phyloP scores from a whole-genome alignment of 2,113 vertebrate species.

The Euleptes europaea region DNA sequence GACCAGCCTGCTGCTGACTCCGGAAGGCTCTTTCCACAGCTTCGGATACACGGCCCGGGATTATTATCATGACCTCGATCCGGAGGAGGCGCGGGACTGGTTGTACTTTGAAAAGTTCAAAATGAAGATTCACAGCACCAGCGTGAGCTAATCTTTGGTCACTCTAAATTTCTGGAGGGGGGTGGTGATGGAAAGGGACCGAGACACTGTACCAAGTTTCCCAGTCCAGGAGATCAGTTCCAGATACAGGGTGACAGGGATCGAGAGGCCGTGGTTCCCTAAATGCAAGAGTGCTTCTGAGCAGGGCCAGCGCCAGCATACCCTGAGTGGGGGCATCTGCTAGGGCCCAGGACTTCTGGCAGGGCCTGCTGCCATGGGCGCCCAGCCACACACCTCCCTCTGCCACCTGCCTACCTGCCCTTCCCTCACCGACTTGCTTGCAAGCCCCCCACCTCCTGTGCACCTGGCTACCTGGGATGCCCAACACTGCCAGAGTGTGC shows the following conservation, averaged over 20 bases:
- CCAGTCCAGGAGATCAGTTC: background rate
- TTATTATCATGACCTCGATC: slow-evolving; percentile 93
- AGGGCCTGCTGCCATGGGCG: no score
- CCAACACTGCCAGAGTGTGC: no score
- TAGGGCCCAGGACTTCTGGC: no score
- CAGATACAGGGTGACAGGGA: background rate
- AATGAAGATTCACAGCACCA: slow-evolving; percentile 97
- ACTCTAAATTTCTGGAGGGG: accelerated
- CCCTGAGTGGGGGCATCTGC: no score
- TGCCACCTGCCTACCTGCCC: no score
- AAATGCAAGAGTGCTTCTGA: no score
- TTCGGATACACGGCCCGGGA: slow-evolving; percentile 94
- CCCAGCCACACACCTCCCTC: no score
- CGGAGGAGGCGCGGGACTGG: slow-evolving; percentile 92
- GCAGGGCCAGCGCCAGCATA: no score
- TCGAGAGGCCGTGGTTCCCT: background rate
- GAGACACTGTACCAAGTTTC: background rate
- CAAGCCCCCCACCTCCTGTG: no score
- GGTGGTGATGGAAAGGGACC: accelerated
- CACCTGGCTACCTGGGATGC: no score
- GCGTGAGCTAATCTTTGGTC: slow-evolving; percentile 68
- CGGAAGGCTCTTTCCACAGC: slow-evolving; percentile 91
- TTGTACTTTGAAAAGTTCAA: slow-evolving; percentile 98
- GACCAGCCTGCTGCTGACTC: slow-evolving; percentile 91
- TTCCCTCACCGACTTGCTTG: no score